Percentiles rank a stretch among this genome's conserved stretches.
These are phyloP conservation scores for Limnodromus scolopaceus DNA, from an alignment of 2,797 vertebrate species.

Conservation along the genomic window DNA sequence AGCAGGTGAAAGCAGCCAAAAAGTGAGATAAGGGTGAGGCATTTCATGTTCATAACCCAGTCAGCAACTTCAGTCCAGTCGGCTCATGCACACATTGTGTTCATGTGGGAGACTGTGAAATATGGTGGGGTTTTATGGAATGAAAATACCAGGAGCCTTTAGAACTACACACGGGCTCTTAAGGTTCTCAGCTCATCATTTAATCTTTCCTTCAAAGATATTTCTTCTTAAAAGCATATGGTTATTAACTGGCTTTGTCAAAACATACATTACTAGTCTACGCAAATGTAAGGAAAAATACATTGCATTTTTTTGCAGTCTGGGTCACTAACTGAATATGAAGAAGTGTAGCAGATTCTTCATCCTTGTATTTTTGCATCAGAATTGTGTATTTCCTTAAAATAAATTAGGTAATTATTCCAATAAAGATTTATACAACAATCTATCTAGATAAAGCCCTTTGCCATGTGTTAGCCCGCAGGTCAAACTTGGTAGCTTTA, in stretches of 20 bases:
- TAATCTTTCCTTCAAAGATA: not conserved
- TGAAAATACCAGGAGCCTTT: not conserved
- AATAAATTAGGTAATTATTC: not conserved
- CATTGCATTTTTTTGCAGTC: not conserved
- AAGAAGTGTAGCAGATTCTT: not conserved
- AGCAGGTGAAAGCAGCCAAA: slow-evolving; percentile 28
- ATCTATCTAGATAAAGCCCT: not conserved
- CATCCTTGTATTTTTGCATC: not conserved
- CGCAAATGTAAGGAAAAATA: not conserved
- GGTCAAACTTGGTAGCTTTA: not conserved
- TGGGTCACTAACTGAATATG: not conserved
- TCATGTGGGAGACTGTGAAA: not conserved
- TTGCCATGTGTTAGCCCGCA: not conserved
- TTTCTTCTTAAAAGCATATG: not conserved
- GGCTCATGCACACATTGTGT: not conserved
- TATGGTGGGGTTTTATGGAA: not conserved
- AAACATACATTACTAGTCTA: not conserved
- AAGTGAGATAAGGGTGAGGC: slow-evolving; percentile 14
- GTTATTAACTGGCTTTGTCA: not conserved
- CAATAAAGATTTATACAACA: not conserved
- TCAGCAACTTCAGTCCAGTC: slow-evolving; percentile 1
- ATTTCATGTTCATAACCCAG: not conserved
- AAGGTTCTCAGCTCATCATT: not conserved
- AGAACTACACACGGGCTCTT: not conserved
- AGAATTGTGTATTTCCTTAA: not conserved